Evolutionary conservation across 2,113 vertebrate species (phyloP).

Genomic region (Petromus typicus): DNA sequence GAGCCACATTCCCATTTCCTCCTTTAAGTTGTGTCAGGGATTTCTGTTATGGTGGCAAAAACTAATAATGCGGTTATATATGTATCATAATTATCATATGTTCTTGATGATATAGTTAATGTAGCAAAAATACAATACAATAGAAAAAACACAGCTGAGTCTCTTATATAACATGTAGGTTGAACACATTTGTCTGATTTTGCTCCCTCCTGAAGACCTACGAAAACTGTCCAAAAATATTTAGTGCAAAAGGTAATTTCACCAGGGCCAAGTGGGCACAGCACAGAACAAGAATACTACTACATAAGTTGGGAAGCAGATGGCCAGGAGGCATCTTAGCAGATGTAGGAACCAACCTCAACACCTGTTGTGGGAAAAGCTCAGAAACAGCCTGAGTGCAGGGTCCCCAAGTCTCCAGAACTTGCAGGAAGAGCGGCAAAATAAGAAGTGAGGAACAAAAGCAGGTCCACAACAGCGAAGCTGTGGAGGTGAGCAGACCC

Average conservation of each 20-base stretch:
- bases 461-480: background rate
- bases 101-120: background rate
- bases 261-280: background rate
- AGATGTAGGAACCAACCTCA: background rate
- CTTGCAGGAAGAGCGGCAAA: background rate
- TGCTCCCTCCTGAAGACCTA: background rate
- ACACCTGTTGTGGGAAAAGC: background rate
- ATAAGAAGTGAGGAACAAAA: background rate
- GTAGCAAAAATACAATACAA: background rate
- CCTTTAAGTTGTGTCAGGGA: background rate
- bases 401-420: fast-evolving
- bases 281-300: background rate
- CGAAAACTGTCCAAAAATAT: background rate
- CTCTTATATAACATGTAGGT: background rate
- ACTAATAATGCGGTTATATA: background rate
- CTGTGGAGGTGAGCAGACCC: background rate
- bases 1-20: background rate
- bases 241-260: background rate
- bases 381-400: background rate
- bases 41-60: background rate
- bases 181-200: constrained; percentile 7
- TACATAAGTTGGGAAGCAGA: background rate
- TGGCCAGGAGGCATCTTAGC: background rate
- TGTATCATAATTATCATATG: background rate
- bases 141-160: background rate